Percentiles rank a stretch among this genome's conserved stretches.
Conservation (phyloP, 2,888 invertebrate species). For the Trichopria drosophilae region DNA sequence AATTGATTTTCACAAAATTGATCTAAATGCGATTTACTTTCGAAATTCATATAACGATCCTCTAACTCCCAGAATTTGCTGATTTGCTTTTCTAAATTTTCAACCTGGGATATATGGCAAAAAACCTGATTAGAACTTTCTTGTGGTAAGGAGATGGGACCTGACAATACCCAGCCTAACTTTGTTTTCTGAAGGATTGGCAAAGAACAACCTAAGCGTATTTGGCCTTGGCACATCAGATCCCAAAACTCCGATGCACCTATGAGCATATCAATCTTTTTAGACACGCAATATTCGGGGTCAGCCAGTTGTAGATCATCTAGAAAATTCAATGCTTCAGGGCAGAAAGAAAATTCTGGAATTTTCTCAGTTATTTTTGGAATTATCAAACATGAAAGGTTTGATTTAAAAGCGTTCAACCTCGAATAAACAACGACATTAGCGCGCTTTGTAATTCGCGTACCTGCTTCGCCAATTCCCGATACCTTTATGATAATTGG, state of each 20-base stretch:
- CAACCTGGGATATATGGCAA: too few species aligned
- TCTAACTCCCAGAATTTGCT: conserved; percentile 5
- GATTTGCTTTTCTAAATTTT: conserved; percentile 1
- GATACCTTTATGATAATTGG: not conserved
- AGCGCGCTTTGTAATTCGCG: not conserved
- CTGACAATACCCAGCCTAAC: conserved; percentile 10
- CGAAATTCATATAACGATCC: too few species aligned
- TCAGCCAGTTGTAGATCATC: conserved; percentile 8
- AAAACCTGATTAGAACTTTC: not conserved
- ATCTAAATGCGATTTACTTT: too few species aligned
- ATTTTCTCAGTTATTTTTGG: conserved; percentile 3
- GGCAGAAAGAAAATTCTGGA: not conserved
- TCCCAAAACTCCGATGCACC: conserved; percentile 10
- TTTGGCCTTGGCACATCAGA: conserved; percentile 13
- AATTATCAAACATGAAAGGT: conserved; percentile 1
- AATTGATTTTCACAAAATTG: too few species aligned
- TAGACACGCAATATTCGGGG: conserved; percentile 2
- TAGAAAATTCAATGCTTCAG: not conserved
- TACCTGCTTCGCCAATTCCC: not conserved
- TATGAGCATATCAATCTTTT: conserved; percentile 9
- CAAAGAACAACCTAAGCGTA: not conserved
- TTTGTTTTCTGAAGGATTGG: conserved; percentile 16
- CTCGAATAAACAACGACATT: not conserved
- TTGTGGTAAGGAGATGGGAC: conserved; percentile 11
- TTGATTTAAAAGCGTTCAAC: not conserved